Conservation (phyloP, 2,113 vertebrate genomes). For the Sceloporus tristichus region DNA sequence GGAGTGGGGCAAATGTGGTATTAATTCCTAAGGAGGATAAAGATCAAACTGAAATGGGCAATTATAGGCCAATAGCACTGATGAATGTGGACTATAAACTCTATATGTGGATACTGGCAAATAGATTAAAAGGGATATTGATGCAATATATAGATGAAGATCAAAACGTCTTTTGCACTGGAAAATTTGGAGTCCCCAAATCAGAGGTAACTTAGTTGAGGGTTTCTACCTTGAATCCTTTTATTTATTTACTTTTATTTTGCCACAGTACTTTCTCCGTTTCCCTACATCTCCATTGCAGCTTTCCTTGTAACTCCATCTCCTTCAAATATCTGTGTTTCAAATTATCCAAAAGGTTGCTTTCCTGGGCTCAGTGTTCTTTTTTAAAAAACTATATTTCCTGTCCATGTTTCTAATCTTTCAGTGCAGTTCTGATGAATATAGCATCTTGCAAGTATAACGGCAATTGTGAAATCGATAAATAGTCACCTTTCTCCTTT, state of each 20-base stretch:
- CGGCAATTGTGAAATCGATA: slow-evolving; percentile 50
- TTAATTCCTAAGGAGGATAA: no score
- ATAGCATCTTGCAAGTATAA: not conserved
- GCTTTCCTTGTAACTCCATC: not conserved
- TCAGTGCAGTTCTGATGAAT: not conserved
- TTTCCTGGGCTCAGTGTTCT: slow-evolving; percentile 12
- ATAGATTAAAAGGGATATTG: no score
- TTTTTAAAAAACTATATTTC: slow-evolving; percentile 38
- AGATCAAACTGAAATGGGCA: no score
- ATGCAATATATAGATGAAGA: no score
- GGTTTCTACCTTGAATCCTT: not conserved
- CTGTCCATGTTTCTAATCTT: slow-evolving; percentile 34
- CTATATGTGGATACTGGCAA: no score
- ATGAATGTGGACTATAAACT: no score
- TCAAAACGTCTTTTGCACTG: no score
- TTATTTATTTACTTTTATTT: not conserved
- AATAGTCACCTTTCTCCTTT: slow-evolving; percentile 28
- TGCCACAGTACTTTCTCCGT: slow-evolving; percentile 15
- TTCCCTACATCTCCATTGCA: not conserved
- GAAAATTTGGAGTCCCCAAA: not conserved
- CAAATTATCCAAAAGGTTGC: slow-evolving; percentile 42
- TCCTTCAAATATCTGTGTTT: slow-evolving; percentile 51
- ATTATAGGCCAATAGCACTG: no score
- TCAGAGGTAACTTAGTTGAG: not conserved
- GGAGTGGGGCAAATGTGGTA: no score